Evolutionary conservation across 2,113 vertebrate species (phyloP).

Genomic region (Pseudorhombus dupliciocellatus): DNA sequence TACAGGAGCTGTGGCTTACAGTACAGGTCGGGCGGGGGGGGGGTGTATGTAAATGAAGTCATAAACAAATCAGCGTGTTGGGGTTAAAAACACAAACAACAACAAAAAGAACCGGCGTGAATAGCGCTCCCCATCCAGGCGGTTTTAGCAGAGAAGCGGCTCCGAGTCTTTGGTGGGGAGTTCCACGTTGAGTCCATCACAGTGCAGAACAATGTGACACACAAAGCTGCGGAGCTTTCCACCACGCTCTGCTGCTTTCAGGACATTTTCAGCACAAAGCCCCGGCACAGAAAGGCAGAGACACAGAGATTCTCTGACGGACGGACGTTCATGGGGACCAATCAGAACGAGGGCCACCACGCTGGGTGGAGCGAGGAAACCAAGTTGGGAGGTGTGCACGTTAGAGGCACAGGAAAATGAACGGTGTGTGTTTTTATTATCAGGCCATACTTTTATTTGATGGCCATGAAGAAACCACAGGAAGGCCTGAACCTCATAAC

Average conservation of each 20-base stretch:
- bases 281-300: slow-evolving; percentile 12
- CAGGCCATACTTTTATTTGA: neutral
- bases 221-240: slow-evolving; percentile 78
- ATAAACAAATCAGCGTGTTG: slow-evolving; percentile 35
- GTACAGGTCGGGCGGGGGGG: neutral
- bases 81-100: slow-evolving; percentile 1
- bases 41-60: slow-evolving; percentile 20
- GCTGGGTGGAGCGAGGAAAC: neutral
- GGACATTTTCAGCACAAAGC: slow-evolving; percentile 48
- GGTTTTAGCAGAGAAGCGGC: slow-evolving; percentile 62
- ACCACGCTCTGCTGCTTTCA: slow-evolving; percentile 78
- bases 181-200: slow-evolving; percentile 56
- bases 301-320: slow-evolving; percentile 8
- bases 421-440: neutral
- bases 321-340: neutral
- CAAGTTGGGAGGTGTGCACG: neutral
- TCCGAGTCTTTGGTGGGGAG: slow-evolving; percentile 56
- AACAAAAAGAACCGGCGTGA: slow-evolving; percentile 5
- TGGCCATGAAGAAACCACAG: neutral
- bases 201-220: slow-evolving; percentile 37
- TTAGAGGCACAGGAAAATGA: too few species aligned
- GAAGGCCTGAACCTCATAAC: neutral
- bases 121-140: slow-evolving; percentile 49
- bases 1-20: slow-evolving; percentile 7
- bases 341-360: neutral